phyloP scores from a whole-genome alignment of 2,888 invertebrate species.

The Noctua janthina region DNA sequence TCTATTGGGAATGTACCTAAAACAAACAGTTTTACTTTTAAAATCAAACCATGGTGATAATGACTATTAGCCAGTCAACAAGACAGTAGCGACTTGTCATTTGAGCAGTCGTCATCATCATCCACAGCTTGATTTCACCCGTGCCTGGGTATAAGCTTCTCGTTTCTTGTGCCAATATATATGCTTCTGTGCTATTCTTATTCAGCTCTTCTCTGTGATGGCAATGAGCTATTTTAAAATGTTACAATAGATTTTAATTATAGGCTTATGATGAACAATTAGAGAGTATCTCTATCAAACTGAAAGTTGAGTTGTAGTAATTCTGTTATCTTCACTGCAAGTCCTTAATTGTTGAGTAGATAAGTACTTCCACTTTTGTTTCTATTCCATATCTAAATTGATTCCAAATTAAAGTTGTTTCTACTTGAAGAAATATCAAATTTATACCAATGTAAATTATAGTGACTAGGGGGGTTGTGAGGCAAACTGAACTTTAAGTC shows the following conservation, averaged over 20 bases:
- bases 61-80: too few species aligned
- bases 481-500: background rate
- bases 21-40: background rate
- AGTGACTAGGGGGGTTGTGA: background rate
- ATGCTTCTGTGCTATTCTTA: background rate
- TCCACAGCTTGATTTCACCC: background rate
- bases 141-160: background rate
- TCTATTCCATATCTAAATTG: background rate
- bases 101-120: background rate
- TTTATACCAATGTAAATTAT: background rate
- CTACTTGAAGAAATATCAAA: background rate
- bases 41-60: background rate
- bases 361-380: background rate
- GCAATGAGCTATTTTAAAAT: background rate
- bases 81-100: background rate
- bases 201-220: background rate
- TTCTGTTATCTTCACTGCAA: background rate
- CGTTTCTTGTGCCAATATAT: background rate
- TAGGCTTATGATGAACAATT: background rate
- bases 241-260: background rate
- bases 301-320: background rate
- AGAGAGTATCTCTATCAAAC: too few species aligned
- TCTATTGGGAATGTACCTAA: slow-evolving; percentile 99
- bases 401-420: background rate
- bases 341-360: background rate